Evolutionary conservation across 2,797 vertebrate species (phyloP).

Genomic region (Malacoraja senta): DNA sequence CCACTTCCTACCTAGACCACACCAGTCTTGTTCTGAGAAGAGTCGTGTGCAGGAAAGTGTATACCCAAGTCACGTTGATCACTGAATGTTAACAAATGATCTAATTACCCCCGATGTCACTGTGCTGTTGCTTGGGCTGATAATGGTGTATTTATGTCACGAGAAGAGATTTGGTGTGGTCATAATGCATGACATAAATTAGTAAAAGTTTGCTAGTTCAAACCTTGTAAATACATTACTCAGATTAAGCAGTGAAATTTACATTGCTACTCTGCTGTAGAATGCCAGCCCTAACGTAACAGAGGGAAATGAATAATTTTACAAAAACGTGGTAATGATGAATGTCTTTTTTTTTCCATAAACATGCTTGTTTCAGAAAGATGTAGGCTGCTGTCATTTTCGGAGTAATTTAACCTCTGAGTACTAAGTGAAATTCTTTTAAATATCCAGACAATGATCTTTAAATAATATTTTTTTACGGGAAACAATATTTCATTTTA

Average conservation of each 20-base stretch:
- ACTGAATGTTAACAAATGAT: conserved; percentile 26
- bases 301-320: background rate
- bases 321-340: background rate
- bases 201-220: conserved; percentile 20
- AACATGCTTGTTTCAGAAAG: background rate
- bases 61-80: conserved; percentile 24
- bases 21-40: conserved; percentile 34
- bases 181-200: background rate
- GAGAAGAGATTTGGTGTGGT: background rate
- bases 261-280: background rate
- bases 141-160: background rate
- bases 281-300: background rate
- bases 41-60: background rate
- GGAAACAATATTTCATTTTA: conserved; percentile 4
- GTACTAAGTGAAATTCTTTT: background rate
- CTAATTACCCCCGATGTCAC: background rate
- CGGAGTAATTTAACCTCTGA: background rate
- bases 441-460: background rate
- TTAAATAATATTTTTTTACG: background rate
- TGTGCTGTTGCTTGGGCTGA: background rate
- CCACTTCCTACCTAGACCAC: conserved; percentile 25
- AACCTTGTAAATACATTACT: conserved; percentile 1
- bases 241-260: background rate
- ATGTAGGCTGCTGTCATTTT: background rate
- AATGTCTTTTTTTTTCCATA: background rate